Evolutionary conservation across 2,113 vertebrate genomes (phyloP).

Genomic region (Chloebia gouldiae): DNA sequence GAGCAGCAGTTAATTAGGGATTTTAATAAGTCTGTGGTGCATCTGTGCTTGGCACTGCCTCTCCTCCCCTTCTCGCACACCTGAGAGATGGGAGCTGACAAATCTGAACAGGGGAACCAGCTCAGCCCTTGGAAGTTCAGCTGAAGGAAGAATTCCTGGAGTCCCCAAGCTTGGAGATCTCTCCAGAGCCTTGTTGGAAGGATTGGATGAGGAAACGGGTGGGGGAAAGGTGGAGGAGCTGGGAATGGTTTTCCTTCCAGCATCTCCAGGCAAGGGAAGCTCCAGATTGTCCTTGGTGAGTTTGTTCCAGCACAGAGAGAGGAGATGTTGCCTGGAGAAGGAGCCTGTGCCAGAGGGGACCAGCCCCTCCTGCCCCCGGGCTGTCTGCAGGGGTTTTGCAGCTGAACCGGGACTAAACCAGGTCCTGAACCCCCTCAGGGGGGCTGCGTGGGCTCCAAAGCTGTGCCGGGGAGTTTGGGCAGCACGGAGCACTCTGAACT

Average conservation of each 20-base stretch:
- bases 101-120: neutral
- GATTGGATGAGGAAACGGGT: neutral
- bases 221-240: neutral
- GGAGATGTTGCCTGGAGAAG: rapidly evolving
- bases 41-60: neutral
- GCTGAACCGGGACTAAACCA: neutral
- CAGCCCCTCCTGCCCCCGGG: neutral
- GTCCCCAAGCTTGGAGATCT: neutral
- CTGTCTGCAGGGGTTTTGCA: neutral
- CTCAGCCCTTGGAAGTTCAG: neutral
- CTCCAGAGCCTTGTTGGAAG: neutral
- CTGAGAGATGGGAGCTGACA: neutral
- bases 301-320: neutral
- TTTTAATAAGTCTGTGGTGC: neutral
- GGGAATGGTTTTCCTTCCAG: neutral
- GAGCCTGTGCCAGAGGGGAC: neutral
- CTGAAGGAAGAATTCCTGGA: neutral
- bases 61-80: neutral
- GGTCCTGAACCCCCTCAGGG: rapidly evolving
- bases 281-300: rapidly evolving
- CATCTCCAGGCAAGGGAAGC: neutral
- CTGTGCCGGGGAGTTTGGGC: neutral
- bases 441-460: neutral
- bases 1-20: neutral
- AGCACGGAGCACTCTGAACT: rapidly evolving